Conservation (phyloP, 2,888 invertebrate species). For the Candidula unifasciata region DNA sequence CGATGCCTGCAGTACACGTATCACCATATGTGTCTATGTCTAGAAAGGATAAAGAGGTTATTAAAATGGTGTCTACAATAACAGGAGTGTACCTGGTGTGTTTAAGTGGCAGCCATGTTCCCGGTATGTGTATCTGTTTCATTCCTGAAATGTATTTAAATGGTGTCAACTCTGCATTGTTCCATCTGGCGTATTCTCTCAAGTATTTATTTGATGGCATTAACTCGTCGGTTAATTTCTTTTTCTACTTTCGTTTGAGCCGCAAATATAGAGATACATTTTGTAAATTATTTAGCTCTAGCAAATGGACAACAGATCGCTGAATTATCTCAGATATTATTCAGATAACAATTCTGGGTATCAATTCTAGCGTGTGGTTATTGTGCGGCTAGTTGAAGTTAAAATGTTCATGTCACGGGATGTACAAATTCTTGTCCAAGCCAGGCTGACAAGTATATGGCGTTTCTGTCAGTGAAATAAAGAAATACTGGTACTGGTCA, state of each 20-base stretch:
- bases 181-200: background rate
- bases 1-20: background rate
- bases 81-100: slow-evolving; percentile 21
- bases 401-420: too few species aligned
- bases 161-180: slow-evolving; percentile 15
- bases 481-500: too few species aligned
- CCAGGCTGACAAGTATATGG: too few species aligned
- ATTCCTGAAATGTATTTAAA: background rate
- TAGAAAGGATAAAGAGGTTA: background rate
- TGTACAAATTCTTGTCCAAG: too few species aligned
- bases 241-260: slow-evolving; percentile 10
- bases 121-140: background rate
- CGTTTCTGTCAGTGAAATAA: too few species aligned
- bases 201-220: slow-evolving; percentile 30
- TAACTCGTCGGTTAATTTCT: slow-evolving; percentile 19
- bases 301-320: background rate
- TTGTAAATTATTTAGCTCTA: background rate
- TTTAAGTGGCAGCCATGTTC: background rate
- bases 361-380: too few species aligned
- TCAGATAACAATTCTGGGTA: too few species aligned
- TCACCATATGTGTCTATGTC: background rate
- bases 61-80: background rate
- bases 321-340: too few species aligned
- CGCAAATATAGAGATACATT: slow-evolving; percentile 9
- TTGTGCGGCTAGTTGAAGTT: too few species aligned